phyloP scores from a whole-genome alignment of 2,113 vertebrate genomes.

The Neogobius melanostomus region DNA sequence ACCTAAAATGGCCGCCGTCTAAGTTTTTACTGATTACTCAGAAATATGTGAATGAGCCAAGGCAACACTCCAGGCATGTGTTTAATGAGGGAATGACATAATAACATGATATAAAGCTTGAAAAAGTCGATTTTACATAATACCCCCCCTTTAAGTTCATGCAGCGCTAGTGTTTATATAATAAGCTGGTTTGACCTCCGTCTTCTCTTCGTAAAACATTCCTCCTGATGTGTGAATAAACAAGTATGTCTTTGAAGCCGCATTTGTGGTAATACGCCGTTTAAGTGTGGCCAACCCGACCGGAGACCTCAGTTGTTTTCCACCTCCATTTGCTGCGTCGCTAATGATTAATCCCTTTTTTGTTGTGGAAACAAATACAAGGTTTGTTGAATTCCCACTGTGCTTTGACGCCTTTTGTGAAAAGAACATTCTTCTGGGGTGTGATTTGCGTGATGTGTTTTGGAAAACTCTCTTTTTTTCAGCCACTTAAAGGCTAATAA shows the following conservation, averaged over 20 bases:
- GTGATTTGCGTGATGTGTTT: conserved; percentile 28
- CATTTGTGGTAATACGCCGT: conserved; percentile 9
- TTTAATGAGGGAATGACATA: no score
- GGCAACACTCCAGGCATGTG: no score
- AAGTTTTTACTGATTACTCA: no score
- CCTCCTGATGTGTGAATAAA: background rate
- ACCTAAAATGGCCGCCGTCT: no score
- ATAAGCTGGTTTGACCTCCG: background rate
- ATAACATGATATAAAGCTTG: no score
- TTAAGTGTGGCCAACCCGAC: conserved; percentile 6
- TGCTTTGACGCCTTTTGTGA: conserved; percentile 22
- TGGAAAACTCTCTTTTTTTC: conserved; percentile 14
- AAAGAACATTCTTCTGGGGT: conserved; percentile 19
- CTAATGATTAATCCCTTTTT: conserved; percentile 56
- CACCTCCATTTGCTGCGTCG: conserved; percentile 8
- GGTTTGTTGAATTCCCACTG: conserved; percentile 29
- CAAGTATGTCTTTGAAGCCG: conserved; percentile 29
- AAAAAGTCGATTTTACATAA: no score
- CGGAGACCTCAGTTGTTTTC: conserved; percentile 31
- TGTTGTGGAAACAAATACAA: conserved; percentile 26
- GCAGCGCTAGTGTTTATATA: background rate
- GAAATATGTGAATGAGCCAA: no score
- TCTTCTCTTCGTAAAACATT: background rate
- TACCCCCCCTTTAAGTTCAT: no score
- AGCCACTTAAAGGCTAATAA: conserved; percentile 46